Evolutionary conservation across 2,113 vertebrate species (phyloP).

Genomic region (Pygathrix nemaeus): DNA sequence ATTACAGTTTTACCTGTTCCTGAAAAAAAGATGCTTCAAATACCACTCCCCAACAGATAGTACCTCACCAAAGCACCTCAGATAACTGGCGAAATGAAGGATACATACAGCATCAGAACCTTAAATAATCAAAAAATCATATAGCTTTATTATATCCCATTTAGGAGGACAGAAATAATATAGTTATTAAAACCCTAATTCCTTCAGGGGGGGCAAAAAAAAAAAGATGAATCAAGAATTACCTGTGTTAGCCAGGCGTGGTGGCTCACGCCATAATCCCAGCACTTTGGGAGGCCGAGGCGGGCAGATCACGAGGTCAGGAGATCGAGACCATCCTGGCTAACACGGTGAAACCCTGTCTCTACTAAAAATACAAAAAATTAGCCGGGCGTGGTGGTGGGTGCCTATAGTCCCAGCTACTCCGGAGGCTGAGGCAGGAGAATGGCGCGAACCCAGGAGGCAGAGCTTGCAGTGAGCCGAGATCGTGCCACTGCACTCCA

Average conservation of each 20-base stretch:
- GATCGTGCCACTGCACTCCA: no score
- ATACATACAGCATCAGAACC: neutral
- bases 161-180: neutral
- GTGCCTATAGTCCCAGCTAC: no score
- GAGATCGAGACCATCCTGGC: no score
- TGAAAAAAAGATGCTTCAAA: neutral
- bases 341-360: no score
- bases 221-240: neutral
- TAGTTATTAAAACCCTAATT: neutral
- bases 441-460: no score
- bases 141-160: neutral
- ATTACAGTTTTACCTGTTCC: neutral
- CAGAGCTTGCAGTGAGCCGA: no score
- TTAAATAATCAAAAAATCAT: neutral
- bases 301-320: no score
- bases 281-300: no score
- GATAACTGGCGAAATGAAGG: neutral
- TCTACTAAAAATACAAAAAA: no score
- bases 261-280: no score
- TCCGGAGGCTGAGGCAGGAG: no score
- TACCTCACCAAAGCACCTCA: neutral
- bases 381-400: no score
- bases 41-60: neutral
- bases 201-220: rapidly evolving
- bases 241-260: neutral